Percentiles rank a stretch among this genome's conserved stretches.
These are phyloP conservation scores for Cylindroiulus punctatus DNA, from an alignment of 2,888 invertebrate genomes.

Conservation along the genomic window DNA sequence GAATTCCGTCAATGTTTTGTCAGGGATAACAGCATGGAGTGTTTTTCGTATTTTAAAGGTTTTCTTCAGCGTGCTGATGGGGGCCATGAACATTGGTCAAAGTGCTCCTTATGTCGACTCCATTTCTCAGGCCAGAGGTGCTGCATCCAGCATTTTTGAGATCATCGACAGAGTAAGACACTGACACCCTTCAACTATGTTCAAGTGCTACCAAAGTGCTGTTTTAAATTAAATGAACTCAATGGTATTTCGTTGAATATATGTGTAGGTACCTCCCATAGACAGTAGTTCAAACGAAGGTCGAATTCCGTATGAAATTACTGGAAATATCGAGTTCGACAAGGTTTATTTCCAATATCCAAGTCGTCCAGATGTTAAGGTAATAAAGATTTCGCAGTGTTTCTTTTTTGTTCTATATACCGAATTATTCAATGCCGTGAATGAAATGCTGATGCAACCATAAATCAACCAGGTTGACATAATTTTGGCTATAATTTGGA, in stretches of 20 bases:
- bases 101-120: slow-evolving; percentile 80
- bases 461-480: no score
- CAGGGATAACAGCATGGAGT: not conserved
- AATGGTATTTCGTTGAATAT: not conserved
- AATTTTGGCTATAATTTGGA: no score
- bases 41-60: slow-evolving; percentile 70
- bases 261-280: slow-evolving; percentile 72
- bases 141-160: slow-evolving; percentile 78
- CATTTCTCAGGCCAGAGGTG: slow-evolving; percentile 76
- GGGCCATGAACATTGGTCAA: slow-evolving; percentile 80
- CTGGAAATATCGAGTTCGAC: slow-evolving; percentile 76
- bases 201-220: not conserved
- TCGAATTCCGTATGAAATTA: slow-evolving; percentile 68
- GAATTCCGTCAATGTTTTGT: not conserved
- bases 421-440: no score
- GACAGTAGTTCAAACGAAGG: slow-evolving; percentile 77
- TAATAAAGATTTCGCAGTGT: no score
- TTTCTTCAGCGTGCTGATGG: slow-evolving; percentile 82
- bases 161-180: slow-evolving; percentile 75
- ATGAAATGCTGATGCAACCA: no score
- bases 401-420: no score
- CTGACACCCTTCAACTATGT: not conserved
- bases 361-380: slow-evolving; percentile 77
- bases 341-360: slow-evolving; percentile 81
- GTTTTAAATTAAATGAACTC: not conserved